These are phyloP conservation scores for Thaumetopoea pityocampa DNA, from an alignment of 1,140 invertebrate species.

Conservation along the genomic window DNA sequence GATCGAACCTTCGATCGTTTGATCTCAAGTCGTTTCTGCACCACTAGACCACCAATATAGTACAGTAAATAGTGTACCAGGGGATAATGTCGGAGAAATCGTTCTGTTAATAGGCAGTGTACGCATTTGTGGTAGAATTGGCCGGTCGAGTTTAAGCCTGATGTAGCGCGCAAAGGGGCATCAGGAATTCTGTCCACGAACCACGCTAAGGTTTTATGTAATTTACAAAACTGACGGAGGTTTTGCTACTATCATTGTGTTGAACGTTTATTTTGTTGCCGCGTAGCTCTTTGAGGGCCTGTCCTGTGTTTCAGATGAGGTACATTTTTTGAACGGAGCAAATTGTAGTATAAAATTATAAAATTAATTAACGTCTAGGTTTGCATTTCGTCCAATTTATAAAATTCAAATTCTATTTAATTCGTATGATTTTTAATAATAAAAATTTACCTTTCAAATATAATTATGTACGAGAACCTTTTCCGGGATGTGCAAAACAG, in stretches of 20 bases:
- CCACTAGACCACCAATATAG: too few species aligned
- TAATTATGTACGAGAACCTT: slow-evolving; percentile 14
- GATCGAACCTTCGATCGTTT: too few species aligned
- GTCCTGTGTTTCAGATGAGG: slow-evolving; percentile 27
- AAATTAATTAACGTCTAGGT: too few species aligned
- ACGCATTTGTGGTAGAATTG: slow-evolving; percentile 41
- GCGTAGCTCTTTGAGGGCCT: slow-evolving; percentile 22
- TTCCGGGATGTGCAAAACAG: slow-evolving; percentile 16
- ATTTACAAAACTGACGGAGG: slow-evolving; percentile 67
- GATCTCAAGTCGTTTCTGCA: too few species aligned
- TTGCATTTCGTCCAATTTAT: too few species aligned
- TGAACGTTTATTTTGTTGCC: slow-evolving; percentile 46
- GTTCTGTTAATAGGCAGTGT: slow-evolving; percentile 47
- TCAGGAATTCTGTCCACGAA: slow-evolving; percentile 61
- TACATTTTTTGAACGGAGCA: slow-evolving; percentile 19
- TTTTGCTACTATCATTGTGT: slow-evolving; percentile 48
- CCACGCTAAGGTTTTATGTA: slow-evolving; percentile 64
- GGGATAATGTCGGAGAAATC: slow-evolving; percentile 39
- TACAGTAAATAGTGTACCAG: too few species aligned
- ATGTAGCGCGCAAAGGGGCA: slow-evolving; percentile 49
- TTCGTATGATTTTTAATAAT: too few species aligned
- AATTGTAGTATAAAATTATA: slow-evolving; percentile 17
- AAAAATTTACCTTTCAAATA: slow-evolving; percentile 5
- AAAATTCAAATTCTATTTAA: too few species aligned
- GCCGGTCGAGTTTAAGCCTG: slow-evolving; percentile 45